Percentiles rank a stretch among this genome's conserved stretches.
phyloP scores from a whole-genome alignment of 2,888 invertebrate species.

The Fragum sueziense region DNA sequence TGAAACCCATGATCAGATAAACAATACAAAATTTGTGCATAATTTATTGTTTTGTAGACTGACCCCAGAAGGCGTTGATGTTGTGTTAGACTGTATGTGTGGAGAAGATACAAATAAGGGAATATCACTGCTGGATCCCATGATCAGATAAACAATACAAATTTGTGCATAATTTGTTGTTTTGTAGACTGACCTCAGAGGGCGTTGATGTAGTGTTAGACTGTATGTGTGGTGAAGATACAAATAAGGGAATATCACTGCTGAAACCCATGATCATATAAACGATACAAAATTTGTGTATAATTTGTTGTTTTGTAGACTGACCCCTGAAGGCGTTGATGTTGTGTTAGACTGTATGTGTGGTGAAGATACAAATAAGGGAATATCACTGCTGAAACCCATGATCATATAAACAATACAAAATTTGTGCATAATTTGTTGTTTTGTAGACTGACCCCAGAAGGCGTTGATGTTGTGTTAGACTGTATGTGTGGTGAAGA shows the following conservation, averaged over 20 bases:
- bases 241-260: constrained; percentile 91
- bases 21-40: no score
- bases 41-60: constrained; percentile 66
- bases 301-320: constrained; percentile 61
- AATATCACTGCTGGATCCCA: constrained; percentile 91
- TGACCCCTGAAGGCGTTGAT: constrained; percentile 87
- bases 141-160: constrained; percentile 94
- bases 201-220: constrained; percentile 94
- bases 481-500: constrained; percentile 95
- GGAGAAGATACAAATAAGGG: constrained; percentile 95
- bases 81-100: constrained; percentile 93
- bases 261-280: constrained; percentile 95
- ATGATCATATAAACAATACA: no score
- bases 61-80: constrained; percentile 88
- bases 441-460: constrained; percentile 77
- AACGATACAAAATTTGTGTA: background rate
- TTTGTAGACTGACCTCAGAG: constrained; percentile 79
- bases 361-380: constrained; percentile 94
- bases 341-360: constrained; percentile 94
- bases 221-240: constrained; percentile 94
- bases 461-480: constrained; percentile 92
- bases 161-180: background rate
- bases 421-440: background rate
- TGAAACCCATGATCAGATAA: constrained; percentile 95
- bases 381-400: constrained; percentile 91